phyloP scores from a whole-genome alignment of 1,140 invertebrate genomes.

The Araneus ventricosus region DNA sequence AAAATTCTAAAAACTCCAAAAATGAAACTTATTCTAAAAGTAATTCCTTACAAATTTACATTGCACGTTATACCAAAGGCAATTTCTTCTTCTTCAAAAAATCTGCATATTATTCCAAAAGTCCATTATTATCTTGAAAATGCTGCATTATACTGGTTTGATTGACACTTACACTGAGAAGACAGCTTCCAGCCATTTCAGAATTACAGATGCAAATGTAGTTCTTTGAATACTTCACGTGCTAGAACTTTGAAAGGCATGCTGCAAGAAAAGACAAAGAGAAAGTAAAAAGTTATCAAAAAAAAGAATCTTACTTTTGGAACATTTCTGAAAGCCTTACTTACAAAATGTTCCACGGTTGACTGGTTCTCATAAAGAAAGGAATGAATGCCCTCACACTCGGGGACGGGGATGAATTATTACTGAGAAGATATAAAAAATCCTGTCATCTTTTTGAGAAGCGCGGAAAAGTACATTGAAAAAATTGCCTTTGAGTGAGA shows the following conservation, averaged over 20 bases:
- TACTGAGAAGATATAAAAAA: background rate
- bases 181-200: no score
- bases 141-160: no score
- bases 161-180: no score
- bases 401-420: background rate
- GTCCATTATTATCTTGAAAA: no score
- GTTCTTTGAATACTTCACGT: background rate
- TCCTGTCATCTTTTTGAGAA: background rate
- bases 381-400: background rate
- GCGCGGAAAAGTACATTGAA: background rate
- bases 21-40: no score
- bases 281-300: background rate
- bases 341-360: background rate
- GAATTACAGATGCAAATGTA: background rate
- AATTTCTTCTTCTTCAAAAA: no score
- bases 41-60: no score
- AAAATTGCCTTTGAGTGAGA: background rate
- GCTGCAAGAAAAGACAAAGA: background rate
- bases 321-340: background rate
- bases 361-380: background rate
- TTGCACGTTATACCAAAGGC: no score
- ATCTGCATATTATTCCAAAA: no score
- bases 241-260: background rate
- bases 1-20: no score
- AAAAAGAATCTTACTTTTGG: background rate